phyloP scores from a whole-genome alignment of 2,888 invertebrate species.

The Lymantria dispar region DNA sequence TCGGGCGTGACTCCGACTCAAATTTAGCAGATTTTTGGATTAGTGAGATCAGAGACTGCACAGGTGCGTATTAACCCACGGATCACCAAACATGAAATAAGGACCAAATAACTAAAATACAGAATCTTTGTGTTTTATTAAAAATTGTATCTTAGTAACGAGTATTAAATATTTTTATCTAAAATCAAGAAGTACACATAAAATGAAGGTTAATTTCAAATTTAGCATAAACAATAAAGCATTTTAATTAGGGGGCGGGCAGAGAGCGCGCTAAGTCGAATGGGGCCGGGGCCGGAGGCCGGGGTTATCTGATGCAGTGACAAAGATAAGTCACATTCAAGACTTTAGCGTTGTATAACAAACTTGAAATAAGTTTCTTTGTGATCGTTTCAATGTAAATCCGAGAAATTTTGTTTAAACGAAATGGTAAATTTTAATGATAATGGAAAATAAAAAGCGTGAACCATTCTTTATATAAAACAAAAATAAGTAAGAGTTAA shows the following conservation, averaged over 20 bases:
- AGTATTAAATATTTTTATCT: neutral
- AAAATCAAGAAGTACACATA: slow-evolving; percentile 23
- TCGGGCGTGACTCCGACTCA: too few species aligned
- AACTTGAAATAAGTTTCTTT: slow-evolving; percentile 14
- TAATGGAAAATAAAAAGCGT: too few species aligned
- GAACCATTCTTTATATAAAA: too few species aligned
- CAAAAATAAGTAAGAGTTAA: too few species aligned
- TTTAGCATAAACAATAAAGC: slow-evolving; percentile 31
- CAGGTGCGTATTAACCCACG: too few species aligned
- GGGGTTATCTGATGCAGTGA: slow-evolving; percentile 15
- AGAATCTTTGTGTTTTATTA: neutral
- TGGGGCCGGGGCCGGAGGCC: neutral
- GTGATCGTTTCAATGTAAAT: slow-evolving; percentile 14
- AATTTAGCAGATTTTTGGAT: too few species aligned
- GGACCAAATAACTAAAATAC: too few species aligned
- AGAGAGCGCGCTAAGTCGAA: slow-evolving; percentile 6
- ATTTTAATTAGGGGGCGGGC: slow-evolving; percentile 28
- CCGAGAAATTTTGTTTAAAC: neutral
- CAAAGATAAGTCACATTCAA: slow-evolving; percentile 16
- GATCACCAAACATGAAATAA: too few species aligned
- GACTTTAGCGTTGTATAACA: neutral
- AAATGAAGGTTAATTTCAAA: slow-evolving; percentile 25
- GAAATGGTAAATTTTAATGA: too few species aligned
- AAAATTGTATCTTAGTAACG: neutral
- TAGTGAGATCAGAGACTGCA: too few species aligned